These are phyloP conservation scores for Drosophila quinaria DNA, from an alignment of 2,888 invertebrate species.

Conservation along the genomic window DNA sequence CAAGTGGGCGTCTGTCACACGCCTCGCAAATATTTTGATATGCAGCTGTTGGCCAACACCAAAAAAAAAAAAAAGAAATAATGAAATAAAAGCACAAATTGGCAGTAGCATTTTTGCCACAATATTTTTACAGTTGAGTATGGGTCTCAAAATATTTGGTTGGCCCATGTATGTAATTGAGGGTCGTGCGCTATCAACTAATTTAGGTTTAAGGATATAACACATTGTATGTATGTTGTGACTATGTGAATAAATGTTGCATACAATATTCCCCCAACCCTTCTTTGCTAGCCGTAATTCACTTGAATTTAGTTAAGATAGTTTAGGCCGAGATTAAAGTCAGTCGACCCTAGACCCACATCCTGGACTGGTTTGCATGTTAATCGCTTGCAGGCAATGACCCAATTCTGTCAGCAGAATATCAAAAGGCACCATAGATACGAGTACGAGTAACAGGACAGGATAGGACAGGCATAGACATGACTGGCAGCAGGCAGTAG, in stretches of 20 bases:
- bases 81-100: conserved; percentile 56
- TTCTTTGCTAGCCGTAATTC: conserved; percentile 11
- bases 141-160: conserved; percentile 65
- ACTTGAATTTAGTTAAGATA: conserved; percentile 31
- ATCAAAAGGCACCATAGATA: conserved; percentile 50
- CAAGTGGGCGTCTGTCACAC: conserved; percentile 65
- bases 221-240: conserved; percentile 8
- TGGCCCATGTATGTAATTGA: conserved; percentile 57
- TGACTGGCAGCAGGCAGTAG: conserved; percentile 28
- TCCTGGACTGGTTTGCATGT: conserved; percentile 47
- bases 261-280: not conserved
- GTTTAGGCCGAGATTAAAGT: conserved; percentile 28
- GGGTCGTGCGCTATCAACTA: conserved; percentile 45
- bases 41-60: conserved; percentile 56
- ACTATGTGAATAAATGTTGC: conserved; percentile 4
- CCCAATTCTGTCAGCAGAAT: conserved; percentile 73
- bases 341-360: not conserved
- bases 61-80: conserved; percentile 17
- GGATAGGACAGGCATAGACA: conserved; percentile 8
- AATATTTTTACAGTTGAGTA: conserved; percentile 72
- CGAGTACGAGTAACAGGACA: conserved; percentile 4
- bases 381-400: conserved; percentile 66
- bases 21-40: conserved; percentile 75
- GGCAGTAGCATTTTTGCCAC: conserved; percentile 65
- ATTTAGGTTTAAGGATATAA: conserved; percentile 32